phyloP scores from a whole-genome alignment of 1,140 invertebrate genomes.

The Neodiprion pinetum region DNA sequence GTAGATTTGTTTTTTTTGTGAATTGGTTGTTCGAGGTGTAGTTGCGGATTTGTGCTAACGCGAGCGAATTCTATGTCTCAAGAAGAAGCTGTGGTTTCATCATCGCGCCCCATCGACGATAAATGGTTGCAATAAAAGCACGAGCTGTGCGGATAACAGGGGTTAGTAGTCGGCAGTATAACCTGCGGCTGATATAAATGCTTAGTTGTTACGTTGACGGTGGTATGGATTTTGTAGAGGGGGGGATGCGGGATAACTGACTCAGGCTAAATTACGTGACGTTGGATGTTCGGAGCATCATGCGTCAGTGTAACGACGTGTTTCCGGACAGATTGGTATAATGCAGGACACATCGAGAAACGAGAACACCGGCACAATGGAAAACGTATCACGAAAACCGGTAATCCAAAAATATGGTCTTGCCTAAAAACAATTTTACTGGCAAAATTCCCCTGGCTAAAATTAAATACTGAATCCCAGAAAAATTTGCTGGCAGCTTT shows the following conservation, averaged over 20 bases:
- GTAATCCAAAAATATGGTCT: too few species aligned
- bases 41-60: too few species aligned
- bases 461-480: too few species aligned
- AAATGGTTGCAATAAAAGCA: conserved; percentile 50
- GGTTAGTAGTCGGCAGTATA: conserved; percentile 27
- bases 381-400: too few species aligned
- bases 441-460: too few species aligned
- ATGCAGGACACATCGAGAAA: not conserved
- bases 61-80: too few species aligned
- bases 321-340: not conserved
- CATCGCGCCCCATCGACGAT: conserved; percentile 29
- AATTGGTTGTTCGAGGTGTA: too few species aligned
- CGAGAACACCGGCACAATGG: too few species aligned
- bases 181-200: conserved; percentile 51
- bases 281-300: not conserved
- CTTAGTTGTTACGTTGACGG: conserved; percentile 48
- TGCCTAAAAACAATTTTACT: too few species aligned
- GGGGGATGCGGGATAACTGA: conserved; percentile 41
- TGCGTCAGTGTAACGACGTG: not conserved
- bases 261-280: conserved; percentile 42
- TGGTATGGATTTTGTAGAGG: conserved; percentile 5
- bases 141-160: conserved; percentile 31
- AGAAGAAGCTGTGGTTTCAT: too few species aligned
- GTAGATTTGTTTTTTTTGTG: too few species aligned
- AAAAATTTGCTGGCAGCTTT: too few species aligned